Conservation (phyloP, 2,797 vertebrate species). For the Protosalanx chinensis region DNA sequence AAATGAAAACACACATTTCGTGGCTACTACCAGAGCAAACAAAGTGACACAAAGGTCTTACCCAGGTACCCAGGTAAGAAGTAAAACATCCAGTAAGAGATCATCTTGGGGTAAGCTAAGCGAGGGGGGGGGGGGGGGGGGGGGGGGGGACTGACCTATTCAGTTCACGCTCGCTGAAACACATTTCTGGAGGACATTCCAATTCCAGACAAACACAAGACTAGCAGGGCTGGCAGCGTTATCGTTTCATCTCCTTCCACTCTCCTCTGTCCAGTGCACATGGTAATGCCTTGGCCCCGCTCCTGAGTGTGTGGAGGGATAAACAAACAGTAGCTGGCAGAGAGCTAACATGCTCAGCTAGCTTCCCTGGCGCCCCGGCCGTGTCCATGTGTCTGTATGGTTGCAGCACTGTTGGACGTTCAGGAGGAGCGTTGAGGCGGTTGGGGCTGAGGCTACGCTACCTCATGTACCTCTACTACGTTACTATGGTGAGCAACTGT, state of each 20-base stretch:
- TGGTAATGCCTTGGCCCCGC: conserved; percentile 47
- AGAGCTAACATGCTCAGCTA: conserved; percentile 33
- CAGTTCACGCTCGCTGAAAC: conserved; percentile 6
- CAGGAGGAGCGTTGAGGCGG: not conserved
- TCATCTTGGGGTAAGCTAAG: conserved; percentile 24
- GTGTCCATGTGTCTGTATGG: conserved; percentile 13
- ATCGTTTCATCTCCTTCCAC: conserved; percentile 48
- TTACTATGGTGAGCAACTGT: no score
- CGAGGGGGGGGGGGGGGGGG: conserved; percentile 15
- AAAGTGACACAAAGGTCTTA: no score
- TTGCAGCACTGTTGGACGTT: no score
- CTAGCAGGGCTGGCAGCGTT: conserved; percentile 32
- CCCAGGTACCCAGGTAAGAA: no score
- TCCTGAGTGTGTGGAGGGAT: conserved; percentile 32
- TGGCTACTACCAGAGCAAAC: no score
- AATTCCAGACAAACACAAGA: conserved; percentile 34
- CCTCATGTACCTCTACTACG: conserved; percentile 24
- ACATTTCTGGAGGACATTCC: conserved; percentile 27
- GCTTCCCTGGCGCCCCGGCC: conserved; percentile 33
- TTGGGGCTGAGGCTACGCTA: conserved; percentile 16
- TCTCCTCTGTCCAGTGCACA: conserved; percentile 34
- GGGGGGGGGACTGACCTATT: conserved; percentile 8
- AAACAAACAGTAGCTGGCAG: conserved; percentile 46
- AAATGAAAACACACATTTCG: no score
- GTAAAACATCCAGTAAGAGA: conserved; percentile 20